These are phyloP conservation scores for Panthera uncia DNA, from an alignment of 2,113 vertebrate genomes.

Conservation along the genomic window DNA sequence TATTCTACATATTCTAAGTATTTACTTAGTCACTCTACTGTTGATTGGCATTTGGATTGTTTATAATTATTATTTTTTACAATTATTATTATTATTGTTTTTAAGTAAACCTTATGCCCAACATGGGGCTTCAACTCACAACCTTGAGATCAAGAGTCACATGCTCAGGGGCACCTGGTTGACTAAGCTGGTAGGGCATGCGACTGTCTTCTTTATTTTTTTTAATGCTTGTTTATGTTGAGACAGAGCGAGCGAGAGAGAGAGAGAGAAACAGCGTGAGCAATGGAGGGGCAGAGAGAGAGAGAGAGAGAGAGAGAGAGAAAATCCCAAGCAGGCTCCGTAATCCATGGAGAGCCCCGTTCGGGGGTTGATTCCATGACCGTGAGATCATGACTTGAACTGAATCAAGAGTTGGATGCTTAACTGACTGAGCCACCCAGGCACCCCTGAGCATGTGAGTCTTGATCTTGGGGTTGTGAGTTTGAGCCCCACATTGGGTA, in stretches of 20 bases:
- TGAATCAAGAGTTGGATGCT: no score
- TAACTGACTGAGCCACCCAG: no score
- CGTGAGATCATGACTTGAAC: no score
- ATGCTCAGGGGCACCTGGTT: neutral
- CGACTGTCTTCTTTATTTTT: neutral
- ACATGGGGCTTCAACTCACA: neutral
- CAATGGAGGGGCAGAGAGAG: no score
- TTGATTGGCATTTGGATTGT: neutral
- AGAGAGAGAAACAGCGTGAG: no score
- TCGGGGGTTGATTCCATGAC: no score
- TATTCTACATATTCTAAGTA: neutral
- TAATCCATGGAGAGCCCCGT: no score
- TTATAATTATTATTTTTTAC: neutral
- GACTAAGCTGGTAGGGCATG: neutral
- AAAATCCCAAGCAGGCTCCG: no score
- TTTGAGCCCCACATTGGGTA: neutral
- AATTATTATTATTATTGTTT: neutral
- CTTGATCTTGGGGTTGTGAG: neutral
- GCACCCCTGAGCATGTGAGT: neutral
- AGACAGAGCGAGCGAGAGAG: no score
- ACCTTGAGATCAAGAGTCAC: neutral
- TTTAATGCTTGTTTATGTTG: no score
- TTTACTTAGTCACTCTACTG: neutral
- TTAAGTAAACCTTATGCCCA: neutral
- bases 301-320: no score